Percentiles rank a stretch among this genome's conserved stretches.
Conservation (phyloP, 2,888 invertebrate species). For the Hermaeophaga mercurialis region DNA sequence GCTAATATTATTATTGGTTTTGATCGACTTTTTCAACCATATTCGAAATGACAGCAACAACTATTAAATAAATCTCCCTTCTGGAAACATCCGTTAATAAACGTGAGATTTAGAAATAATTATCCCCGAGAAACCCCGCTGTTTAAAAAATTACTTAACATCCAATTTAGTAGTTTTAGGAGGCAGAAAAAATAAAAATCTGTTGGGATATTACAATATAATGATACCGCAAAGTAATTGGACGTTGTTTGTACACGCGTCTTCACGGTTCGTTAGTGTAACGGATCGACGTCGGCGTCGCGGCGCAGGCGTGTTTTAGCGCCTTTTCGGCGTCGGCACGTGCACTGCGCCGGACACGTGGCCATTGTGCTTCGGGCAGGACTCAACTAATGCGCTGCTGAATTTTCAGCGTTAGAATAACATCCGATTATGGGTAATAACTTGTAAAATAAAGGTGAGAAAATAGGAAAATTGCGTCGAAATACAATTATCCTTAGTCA, state of each 20-base stretch:
- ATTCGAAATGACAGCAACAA: too few relatives aligned
- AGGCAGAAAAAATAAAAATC: constrained; percentile 33
- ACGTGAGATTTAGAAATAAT: too few relatives aligned
- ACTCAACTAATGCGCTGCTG: constrained; percentile 30
- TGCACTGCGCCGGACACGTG: constrained; percentile 40
- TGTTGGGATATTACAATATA: constrained; percentile 50
- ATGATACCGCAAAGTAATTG: constrained; percentile 58
- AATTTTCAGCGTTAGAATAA: constrained; percentile 45
- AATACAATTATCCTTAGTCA: too few relatives aligned
- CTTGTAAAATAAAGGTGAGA: too few relatives aligned
- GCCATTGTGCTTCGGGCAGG: constrained; percentile 40
- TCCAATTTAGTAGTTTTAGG: not conserved
- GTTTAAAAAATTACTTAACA: too few relatives aligned
- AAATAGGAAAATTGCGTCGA: too few relatives aligned
- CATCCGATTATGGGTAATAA: constrained; percentile 35
- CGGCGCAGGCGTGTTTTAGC: constrained; percentile 45
- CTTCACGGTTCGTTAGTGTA: constrained; percentile 54
- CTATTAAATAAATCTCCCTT: too few relatives aligned
- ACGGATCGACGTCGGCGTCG: constrained; percentile 42
- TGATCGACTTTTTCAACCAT: too few relatives aligned
- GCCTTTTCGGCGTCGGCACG: constrained; percentile 43
- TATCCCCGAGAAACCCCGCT: too few relatives aligned
- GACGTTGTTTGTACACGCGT: constrained; percentile 55
- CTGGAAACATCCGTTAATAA: too few relatives aligned
- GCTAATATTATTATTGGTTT: too few relatives aligned